phyloP scores from a whole-genome alignment of 2,113 vertebrate genomes.

The Lasiurus borealis region DNA sequence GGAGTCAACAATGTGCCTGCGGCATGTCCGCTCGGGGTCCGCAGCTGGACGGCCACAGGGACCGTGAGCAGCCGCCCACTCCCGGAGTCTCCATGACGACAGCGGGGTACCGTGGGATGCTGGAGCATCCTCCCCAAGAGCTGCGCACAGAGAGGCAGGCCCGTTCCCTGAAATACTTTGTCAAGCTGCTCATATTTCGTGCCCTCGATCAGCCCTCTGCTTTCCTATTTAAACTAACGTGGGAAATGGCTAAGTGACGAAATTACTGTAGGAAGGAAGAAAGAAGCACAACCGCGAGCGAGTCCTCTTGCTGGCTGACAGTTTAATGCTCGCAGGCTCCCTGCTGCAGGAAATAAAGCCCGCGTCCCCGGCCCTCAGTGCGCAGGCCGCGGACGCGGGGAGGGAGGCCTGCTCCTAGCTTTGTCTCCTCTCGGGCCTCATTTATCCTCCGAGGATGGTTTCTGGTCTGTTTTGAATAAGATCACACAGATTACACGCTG shows the following conservation, averaged over 20 bases:
- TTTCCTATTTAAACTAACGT: constrained; percentile 84
- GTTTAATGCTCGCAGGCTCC: constrained; percentile 29
- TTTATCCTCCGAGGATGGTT: constrained; percentile 67
- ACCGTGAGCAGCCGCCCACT: constrained; percentile 83
- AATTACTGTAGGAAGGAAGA: constrained; percentile 60
- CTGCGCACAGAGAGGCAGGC: constrained; percentile 79
- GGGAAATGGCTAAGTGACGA: constrained; percentile 71
- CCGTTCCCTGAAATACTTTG: constrained; percentile 78
- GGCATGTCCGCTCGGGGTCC: constrained; percentile 65
- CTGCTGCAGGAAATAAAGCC: background rate
- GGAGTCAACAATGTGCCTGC: constrained; percentile 60
- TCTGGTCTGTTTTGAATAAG: constrained; percentile 71
- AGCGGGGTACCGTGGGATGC: constrained; percentile 71
- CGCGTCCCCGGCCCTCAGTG: too few relatives aligned
- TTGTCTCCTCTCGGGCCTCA: constrained; percentile 55
- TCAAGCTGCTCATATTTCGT: constrained; percentile 73
- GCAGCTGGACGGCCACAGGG: constrained; percentile 85
- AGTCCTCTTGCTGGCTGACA: constrained; percentile 31
- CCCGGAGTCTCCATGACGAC: constrained; percentile 88
- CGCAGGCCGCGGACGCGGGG: too few relatives aligned
- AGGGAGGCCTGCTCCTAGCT: background rate
- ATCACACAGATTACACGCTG: constrained; percentile 31
- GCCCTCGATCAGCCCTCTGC: constrained; percentile 71
- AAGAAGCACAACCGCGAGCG: constrained; percentile 64
- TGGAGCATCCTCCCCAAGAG: constrained; percentile 78